phyloP scores from a whole-genome alignment of 2,797 vertebrate genomes.

The Premnoplex brunnescens region DNA sequence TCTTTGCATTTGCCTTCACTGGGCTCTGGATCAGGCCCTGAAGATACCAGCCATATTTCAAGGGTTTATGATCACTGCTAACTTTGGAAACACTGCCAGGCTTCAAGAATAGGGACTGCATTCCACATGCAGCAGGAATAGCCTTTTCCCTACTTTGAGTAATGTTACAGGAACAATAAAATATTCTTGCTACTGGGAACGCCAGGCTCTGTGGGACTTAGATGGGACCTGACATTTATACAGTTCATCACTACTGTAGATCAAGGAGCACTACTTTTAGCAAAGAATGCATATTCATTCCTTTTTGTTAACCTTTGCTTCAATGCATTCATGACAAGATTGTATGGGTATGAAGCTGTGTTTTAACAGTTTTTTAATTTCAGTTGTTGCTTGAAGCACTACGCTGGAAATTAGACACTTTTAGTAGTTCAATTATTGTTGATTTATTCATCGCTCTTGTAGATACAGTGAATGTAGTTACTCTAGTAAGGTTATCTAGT shows the following conservation, averaged over 20 bases:
- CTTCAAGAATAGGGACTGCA: background rate
- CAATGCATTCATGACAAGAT: constrained; percentile 62
- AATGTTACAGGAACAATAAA: constrained; percentile 23
- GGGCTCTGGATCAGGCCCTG: background rate
- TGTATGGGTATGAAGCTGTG: constrained; percentile 56
- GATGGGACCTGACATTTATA: constrained; percentile 21
- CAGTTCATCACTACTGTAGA: constrained; percentile 29
- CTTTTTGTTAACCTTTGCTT: constrained; percentile 72
- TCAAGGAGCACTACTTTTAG: constrained; percentile 5
- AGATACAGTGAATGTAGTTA: constrained; percentile 64
- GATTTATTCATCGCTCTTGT: constrained; percentile 65
- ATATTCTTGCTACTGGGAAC: background rate
- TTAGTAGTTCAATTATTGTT: constrained; percentile 74
- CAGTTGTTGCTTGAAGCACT: constrained; percentile 69
- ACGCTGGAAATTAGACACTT: constrained; percentile 70
- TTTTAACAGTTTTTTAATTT: constrained; percentile 74
- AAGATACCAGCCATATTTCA: background rate
- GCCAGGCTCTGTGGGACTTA: background rate
- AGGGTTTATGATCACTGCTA: background rate
- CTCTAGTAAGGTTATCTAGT: constrained; percentile 52
- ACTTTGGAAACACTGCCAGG: background rate
- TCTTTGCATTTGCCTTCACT: background rate
- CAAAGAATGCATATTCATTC: constrained; percentile 43
- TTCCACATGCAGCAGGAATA: background rate
- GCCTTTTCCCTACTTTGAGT: constrained; percentile 19